Base-by-base conservation (phyloP, 2,888 invertebrate genomes). In the Chorisops tibialis region DNA sequence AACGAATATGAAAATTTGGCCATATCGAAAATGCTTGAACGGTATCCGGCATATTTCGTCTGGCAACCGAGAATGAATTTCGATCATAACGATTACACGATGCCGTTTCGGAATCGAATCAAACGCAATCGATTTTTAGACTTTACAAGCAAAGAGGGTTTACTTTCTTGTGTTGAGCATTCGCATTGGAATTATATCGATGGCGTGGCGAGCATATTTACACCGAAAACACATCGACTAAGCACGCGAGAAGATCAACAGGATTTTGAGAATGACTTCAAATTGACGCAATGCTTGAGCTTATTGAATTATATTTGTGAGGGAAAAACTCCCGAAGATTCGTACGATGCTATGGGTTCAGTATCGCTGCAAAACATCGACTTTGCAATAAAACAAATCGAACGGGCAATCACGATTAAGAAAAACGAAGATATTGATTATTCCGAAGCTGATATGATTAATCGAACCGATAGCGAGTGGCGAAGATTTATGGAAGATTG, bases 211-310 rank as follows among this genome's bases (percentile, higher is more conserved):
- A 71, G 72, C 69, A 83, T 88, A 39, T 82, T 83, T 60, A 85
- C 84, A 71, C 93, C 93, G 0, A 83, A 92, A 4, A 86, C 87
- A 59, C 74, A 74, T 68, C 70, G 71, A 0, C 59, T 77, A 16
- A 68, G 68, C 11, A 67, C 62, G 9, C 71, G 68, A 35, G 75
- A 76, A 50, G 77, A 77, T 12, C 72, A 70, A 19, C 45, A 66
- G 11, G 70, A 69, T 2, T 77, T 77, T 38, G 70, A 70, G 12
- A 67, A 73, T 12, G 93, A 94, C 74, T 95, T 85, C 73, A 85
- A 87, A 71, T 79, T 87, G 59, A 92, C 91, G 2, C 88, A 92
- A 3, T 90, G 91, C 67, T 84, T 88, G 52, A 87, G 87, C 66
- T 78, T 93, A 59, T 74, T 94, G 39, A 87, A 87, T 71, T 88